These are phyloP conservation scores for Halictus ligatus DNA, from an alignment of 2,888 invertebrate genomes.

Conservation along the genomic window DNA sequence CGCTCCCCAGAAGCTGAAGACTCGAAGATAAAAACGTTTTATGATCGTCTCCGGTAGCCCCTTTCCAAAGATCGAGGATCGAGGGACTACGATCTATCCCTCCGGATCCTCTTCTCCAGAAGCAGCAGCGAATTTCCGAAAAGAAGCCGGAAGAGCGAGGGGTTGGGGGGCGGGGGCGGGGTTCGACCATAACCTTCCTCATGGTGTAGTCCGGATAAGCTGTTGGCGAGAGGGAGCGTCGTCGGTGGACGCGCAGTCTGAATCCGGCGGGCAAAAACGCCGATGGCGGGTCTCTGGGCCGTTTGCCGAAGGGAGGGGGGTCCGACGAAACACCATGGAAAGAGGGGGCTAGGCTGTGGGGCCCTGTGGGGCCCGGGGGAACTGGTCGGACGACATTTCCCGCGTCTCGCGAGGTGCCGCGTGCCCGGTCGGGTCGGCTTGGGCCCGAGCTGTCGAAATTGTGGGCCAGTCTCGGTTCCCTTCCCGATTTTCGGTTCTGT, in stretches of 20 bases:
- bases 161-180: no score
- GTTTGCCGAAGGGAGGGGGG: neutral
- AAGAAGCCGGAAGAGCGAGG: neutral
- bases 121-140: constrained; percentile 10
- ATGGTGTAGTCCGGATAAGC: constrained; percentile 10
- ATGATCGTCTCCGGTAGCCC: neutral
- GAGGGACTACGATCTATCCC: neutral
- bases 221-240: neutral
- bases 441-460: neutral
- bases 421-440: constrained; percentile 25
- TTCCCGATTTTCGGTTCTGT: neutral
- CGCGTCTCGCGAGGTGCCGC: constrained; percentile 65
- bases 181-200: constrained; percentile 53
- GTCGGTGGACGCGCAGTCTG: constrained; percentile 22
- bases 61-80: neutral
- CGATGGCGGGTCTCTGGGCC: neutral
- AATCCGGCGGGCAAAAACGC: constrained; percentile 18
- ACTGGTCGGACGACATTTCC: constrained; percentile 72
- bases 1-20: neutral
- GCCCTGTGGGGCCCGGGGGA: constrained; percentile 17
- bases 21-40: neutral
- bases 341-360: neutral
- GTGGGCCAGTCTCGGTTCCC: neutral
- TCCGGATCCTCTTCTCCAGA: neutral
- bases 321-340: neutral